Percentiles rank a stretch among this genome's conserved stretches.
Evolutionary conservation across 23 tunicate species (phyloP).

Genomic region (Corella eumyota): DNA sequence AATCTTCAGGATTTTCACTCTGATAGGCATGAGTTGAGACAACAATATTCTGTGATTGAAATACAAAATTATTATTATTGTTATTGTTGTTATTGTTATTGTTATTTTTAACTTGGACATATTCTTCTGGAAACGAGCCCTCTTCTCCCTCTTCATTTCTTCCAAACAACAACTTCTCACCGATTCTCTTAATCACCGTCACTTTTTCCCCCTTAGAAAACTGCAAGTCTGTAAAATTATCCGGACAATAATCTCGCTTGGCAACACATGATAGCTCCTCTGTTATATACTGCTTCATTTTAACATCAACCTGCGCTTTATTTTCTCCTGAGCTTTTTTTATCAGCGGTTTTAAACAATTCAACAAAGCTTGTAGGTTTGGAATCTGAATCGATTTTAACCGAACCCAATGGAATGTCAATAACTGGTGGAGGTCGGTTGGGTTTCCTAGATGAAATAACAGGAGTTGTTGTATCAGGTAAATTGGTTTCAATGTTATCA

Average conservation of each 20-base stretch:
- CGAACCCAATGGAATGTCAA: too few species aligned
- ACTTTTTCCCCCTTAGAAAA: slow-evolving; percentile 42
- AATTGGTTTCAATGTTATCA: too few species aligned
- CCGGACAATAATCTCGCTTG: slow-evolving; percentile 12
- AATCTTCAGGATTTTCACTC: slow-evolving; percentile 5
- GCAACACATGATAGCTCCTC: slow-evolving; percentile 22
- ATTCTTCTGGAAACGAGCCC: slow-evolving; percentile 38
- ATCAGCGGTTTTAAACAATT: too few species aligned
- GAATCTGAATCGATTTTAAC: too few species aligned
- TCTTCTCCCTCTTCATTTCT: slow-evolving; percentile 57
- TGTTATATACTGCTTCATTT: slow-evolving; percentile 19
- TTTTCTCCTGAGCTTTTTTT: slow-evolving; percentile 2
- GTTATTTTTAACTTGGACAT: slow-evolving; percentile 11
- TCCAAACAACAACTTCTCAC: slow-evolving; percentile 32
- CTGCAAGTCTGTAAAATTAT: slow-evolving; percentile 27
- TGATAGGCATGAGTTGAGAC: slow-evolving; percentile 7
- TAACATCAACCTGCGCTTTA: slow-evolving; percentile 10
- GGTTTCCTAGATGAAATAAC: too few species aligned
- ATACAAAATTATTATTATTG: background rate
- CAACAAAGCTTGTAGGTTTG: too few species aligned
- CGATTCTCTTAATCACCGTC: slow-evolving; percentile 18
- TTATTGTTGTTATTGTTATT: background rate
- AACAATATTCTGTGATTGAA: slow-evolving; percentile 2
- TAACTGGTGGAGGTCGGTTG: slow-evolving; percentile 19
- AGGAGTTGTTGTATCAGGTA: too few species aligned